Evolutionary conservation across 2,113 vertebrate species (phyloP), one percentile per base, ranked within the genome.

Genomic region (Gavialis gangeticus): DNA sequence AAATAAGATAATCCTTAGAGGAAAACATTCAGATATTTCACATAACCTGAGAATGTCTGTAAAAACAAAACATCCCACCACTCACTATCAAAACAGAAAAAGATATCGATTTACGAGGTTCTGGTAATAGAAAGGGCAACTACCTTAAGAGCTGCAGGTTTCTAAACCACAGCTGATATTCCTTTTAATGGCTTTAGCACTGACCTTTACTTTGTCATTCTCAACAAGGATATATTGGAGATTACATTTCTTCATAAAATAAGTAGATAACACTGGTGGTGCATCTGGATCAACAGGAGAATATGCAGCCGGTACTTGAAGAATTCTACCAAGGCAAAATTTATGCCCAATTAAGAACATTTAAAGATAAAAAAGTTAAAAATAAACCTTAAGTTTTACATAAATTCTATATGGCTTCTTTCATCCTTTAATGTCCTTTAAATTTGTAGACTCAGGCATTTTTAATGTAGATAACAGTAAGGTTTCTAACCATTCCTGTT

Each of bases 251-350:
- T 93, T 97, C 95, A 99, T 98, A 84, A 99, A 98, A 85, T 98
- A 92, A 63, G 97, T 62, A 18, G 98, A 98, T 80, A 99, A 92
- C 4, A 87, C 58, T 77, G 98, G 97, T 63, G 98, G 98, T 78
- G 97, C 97, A 77, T 98, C 98, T 81, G 99, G 99, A 96, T 99
- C 99, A 92, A 99, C 17, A 15, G 99, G 99, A 19, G 97, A 98
- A 96, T 99, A 99, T 1, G 99, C 99, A 94, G 99, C 98, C 59
- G 98, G 98, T 60, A 98, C 94, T 83, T 99, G 98, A 58, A 99
- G 98, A 93, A 99, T 99, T 89, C 99, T 99, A 96, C 55, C 12
- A 76, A 97, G 92, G 91, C 6, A 96, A 37, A 96, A 85, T 60
- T 5, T 55, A 9, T 22, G 93, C 54, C 88, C 79, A 96, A 83